These are phyloP conservation scores for Orientallactaga bullata DNA, from an alignment of 2,113 vertebrate species.

Conservation along the genomic window DNA sequence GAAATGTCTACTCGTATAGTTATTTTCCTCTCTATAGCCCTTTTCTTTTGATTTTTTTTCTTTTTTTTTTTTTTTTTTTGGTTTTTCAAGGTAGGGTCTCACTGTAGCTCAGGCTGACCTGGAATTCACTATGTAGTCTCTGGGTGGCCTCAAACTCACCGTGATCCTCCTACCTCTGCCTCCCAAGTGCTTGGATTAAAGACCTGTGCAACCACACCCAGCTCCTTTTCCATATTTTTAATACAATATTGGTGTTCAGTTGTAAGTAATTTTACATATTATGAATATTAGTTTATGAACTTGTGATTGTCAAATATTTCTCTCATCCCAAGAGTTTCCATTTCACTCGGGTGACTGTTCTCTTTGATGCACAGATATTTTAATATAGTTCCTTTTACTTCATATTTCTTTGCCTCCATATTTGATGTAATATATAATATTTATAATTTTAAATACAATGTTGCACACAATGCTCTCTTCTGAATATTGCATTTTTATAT, in stretches of 20 bases:
- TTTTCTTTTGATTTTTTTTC: too few relatives aligned
- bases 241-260: background rate
- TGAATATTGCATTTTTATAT: constrained; percentile 23
- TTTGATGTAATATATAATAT: background rate
- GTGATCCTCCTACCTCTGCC: too few relatives aligned
- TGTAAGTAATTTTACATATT: background rate
- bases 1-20: background rate
- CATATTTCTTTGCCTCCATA: background rate
- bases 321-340: background rate
- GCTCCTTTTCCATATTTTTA: background rate
- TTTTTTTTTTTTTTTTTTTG: too few relatives aligned
- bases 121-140: too few relatives aligned
- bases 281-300: background rate
- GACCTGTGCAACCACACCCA: background rate
- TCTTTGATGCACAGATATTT: background rate
- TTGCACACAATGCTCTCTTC: constrained; percentile 24
- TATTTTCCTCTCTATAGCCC: too few relatives aligned
- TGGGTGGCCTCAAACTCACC: too few relatives aligned
- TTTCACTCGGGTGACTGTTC: background rate
- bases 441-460: constrained; percentile 19
- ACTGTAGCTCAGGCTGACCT: too few relatives aligned
- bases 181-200: too few relatives aligned
- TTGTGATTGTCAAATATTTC: background rate
- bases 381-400: background rate
- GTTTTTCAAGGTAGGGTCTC: too few relatives aligned